phyloP scores from a whole-genome alignment of 2,797 vertebrate genomes.

The Distichodus sexfasciatus region DNA sequence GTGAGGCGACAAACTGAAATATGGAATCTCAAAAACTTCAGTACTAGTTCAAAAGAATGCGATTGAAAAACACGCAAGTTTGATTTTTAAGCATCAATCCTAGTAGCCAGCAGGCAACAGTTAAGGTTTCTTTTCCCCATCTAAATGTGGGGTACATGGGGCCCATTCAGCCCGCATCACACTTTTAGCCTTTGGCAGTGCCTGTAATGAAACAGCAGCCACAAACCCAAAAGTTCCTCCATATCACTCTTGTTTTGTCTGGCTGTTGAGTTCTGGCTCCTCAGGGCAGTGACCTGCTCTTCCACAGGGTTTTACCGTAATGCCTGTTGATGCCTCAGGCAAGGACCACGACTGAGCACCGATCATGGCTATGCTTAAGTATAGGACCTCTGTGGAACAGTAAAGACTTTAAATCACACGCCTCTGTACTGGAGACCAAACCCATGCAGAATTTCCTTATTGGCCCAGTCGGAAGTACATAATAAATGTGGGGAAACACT shows the following conservation, averaged over 20 bases:
- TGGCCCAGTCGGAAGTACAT: constrained; percentile 16
- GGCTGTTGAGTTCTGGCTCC: constrained; percentile 49
- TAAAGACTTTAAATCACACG: constrained; percentile 30
- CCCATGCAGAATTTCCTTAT: constrained; percentile 1
- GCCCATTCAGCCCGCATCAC: background rate
- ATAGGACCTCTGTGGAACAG: constrained; percentile 18
- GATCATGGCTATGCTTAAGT: constrained; percentile 35
- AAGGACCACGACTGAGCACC: constrained; percentile 34
- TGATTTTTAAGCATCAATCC: background rate
- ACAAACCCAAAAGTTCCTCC: background rate
- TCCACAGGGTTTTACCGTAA: constrained; percentile 30
- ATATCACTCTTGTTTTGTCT: constrained; percentile 20
- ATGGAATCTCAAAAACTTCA: too few species aligned
- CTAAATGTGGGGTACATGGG: background rate
- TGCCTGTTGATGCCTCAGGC: constrained; percentile 29
- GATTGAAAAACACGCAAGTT: too few species aligned
- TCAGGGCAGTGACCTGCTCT: constrained; percentile 54
- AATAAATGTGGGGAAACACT: constrained; percentile 32
- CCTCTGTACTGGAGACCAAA: constrained; percentile 2
- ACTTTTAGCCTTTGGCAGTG: background rate
- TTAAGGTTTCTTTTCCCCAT: background rate
- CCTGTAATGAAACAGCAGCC: background rate
- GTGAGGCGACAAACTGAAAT: too few species aligned
- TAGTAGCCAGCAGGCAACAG: background rate
- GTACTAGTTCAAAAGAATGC: too few species aligned